Base-by-base conservation (phyloP, 2,888 invertebrate genomes). In the Cheilosia vernalis region DNA sequence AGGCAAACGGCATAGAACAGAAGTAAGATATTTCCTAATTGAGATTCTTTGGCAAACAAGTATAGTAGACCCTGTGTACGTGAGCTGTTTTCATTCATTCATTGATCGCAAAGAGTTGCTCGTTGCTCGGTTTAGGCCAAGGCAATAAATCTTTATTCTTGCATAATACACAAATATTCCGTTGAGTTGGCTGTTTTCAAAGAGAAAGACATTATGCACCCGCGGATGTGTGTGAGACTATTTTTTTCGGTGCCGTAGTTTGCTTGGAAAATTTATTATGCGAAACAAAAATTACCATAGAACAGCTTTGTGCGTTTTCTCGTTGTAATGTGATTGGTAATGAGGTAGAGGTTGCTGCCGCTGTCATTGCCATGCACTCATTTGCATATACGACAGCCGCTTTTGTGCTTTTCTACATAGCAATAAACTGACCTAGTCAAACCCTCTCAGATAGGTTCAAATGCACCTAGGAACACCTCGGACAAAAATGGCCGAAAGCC, bases 91-190 rank as follows among this genome's bases (percentile, higher is more conserved):
- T 67, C 56, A 81, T 81, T 85, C 70, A 80, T 84, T 85, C 80
- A 80, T 76, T 85, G 69, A 80, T 76, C 55, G 66, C 61, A 69
- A 37, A 40, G 76, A 61, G 60, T 21, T 53, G 58, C 47, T 55
- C 21, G 60, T 21, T 53, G 58, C 47, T 55, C 21, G 55, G 64
- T 72, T 80, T 70, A 70, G 80, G 85, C 81, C 81, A 81, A 81
- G 85, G 85, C 63, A 85, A 85, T 85, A 85, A 85, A 85, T 85
- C 76, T 81, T 72, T 53, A 37, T 72, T 76, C 80, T 81, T 85
- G 80, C 85, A 85, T 37, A n/a, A n/a, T n/a, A n/a, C n/a, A 37
- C 13, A 37, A 3, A 13, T 85, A 76, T 80, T 67, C 72, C 60
- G 64, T 61, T 73, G 5, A 24, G 56, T 51, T 63, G 53, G 42